phyloP scores from a whole-genome alignment of 2,888 invertebrate genomes.

The Lasius fuliginosus region DNA sequence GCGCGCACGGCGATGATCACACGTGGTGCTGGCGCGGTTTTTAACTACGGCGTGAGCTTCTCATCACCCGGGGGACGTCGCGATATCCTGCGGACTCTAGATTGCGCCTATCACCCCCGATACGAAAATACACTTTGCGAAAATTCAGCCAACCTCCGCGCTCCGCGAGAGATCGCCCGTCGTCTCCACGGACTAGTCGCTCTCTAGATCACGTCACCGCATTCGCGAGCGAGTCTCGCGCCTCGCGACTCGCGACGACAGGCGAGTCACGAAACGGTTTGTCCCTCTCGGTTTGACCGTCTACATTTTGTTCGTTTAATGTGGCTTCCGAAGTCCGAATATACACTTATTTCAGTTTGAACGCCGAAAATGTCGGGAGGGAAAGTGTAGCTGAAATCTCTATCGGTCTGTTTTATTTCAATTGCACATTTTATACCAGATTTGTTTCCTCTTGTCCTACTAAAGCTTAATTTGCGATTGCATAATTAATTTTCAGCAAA shows the following conservation, averaged over 20 bases:
- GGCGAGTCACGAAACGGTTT: background rate
- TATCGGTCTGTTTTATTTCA: background rate
- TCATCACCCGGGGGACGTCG: slow-evolving; percentile 72
- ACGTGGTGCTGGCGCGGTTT: slow-evolving; percentile 43
- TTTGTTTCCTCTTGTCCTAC: background rate
- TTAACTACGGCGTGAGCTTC: slow-evolving; percentile 65
- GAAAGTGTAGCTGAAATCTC: background rate
- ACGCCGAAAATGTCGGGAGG: no score
- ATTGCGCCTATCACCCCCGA: slow-evolving; percentile 34
- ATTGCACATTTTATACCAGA: background rate
- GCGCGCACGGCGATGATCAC: slow-evolving; percentile 40
- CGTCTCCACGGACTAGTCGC: slow-evolving; percentile 70
- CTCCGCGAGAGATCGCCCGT: slow-evolving; percentile 75
- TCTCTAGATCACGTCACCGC: slow-evolving; percentile 66
- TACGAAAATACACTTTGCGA: slow-evolving; percentile 77
- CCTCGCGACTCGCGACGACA: no score
- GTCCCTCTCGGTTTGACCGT: background rate
- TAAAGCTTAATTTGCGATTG: background rate
- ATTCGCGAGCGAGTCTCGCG: background rate
- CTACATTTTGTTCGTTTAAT: background rate
- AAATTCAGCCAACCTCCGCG: slow-evolving; percentile 81
- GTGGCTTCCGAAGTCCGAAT: no score
- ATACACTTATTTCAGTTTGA: no score
- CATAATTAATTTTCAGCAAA: background rate
- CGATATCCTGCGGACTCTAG: slow-evolving; percentile 59